These are phyloP conservation scores for Papilio dardanus DNA, from an alignment of 1,140 invertebrate species.

Conservation along the genomic window DNA sequence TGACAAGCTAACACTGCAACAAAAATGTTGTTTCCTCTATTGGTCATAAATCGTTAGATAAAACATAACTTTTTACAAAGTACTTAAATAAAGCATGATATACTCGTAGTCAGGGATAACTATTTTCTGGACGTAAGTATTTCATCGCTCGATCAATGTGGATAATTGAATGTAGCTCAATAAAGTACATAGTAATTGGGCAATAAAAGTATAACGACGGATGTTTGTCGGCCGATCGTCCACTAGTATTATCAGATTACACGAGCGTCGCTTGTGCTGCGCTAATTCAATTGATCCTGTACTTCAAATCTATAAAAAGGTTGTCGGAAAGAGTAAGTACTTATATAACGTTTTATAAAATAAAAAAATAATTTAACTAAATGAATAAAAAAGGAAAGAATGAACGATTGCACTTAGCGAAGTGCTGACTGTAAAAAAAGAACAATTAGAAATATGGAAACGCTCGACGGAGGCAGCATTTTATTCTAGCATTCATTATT, in stretches of 20 bases:
- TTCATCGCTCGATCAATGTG: neutral
- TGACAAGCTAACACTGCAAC: neutral
- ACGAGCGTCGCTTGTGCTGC: neutral
- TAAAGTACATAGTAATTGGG: neutral
- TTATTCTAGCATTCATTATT: neutral
- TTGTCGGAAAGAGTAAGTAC: neutral
- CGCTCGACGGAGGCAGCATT: neutral
- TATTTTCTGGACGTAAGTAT: neutral
- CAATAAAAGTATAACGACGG: conserved; percentile 4
- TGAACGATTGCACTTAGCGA: neutral
- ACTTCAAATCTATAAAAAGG: neutral
- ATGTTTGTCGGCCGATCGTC: conserved; percentile 3
- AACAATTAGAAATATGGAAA: neutral
- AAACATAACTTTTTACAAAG: neutral
- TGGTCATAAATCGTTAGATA: no score
- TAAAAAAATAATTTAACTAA: neutral
- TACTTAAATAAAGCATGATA: neutral
- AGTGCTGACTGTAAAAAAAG: neutral
- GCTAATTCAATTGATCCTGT: neutral
- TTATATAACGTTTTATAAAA: neutral
- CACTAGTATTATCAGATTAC: neutral
- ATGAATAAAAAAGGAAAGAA: neutral
- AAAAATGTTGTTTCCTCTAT: neutral
- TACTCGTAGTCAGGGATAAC: neutral
- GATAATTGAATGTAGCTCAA: neutral